Conservation (phyloP, 1,140 invertebrate genomes). For the Penaeus vannamei region DNA sequence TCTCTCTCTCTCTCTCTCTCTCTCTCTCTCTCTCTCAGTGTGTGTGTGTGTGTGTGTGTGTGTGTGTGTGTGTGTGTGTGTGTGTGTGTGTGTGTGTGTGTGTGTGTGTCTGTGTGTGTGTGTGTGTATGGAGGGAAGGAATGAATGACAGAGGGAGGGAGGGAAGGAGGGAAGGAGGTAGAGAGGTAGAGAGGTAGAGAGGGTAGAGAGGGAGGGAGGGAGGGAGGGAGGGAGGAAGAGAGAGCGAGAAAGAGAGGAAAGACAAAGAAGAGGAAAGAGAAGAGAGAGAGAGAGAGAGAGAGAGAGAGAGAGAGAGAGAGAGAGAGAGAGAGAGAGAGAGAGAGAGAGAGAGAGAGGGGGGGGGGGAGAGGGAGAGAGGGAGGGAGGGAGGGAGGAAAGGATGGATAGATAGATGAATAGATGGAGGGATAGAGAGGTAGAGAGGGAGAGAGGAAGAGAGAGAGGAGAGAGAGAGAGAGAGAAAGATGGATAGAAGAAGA, state of each 20-base stretch:
- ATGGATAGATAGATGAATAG: neutral
- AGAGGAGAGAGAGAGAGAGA: constrained; percentile 38
- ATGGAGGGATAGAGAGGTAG: constrained; percentile 33
- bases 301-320: constrained; percentile 13
- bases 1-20: too few relatives aligned
- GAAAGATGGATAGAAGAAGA: neutral
- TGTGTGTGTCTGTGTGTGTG: neutral
- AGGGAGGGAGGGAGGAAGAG: neutral
- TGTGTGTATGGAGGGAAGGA: too few relatives aligned
- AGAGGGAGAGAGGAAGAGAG: neutral
- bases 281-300: too few relatives aligned
- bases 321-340: neutral
- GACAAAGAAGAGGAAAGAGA: too few relatives aligned
- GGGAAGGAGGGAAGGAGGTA: constrained; percentile 4
- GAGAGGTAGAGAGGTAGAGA: constrained; percentile 4
- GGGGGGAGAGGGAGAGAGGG: neutral
- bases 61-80: too few relatives aligned
- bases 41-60: too few relatives aligned
- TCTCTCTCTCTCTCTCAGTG: too few relatives aligned
- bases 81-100: too few relatives aligned
- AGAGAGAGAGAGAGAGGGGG: neutral
- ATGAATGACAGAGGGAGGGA: too few relatives aligned
- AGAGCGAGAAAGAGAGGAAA: neutral
- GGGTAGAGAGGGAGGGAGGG: neutral
- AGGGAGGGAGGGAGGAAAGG: neutral